A percentile compares a stretch with the other conserved stretches of the same genome.
phyloP scores from a whole-genome alignment of 30 jellyfish, hydroid and myxozoan species.

The Turritopsis dohrnii region DNA sequence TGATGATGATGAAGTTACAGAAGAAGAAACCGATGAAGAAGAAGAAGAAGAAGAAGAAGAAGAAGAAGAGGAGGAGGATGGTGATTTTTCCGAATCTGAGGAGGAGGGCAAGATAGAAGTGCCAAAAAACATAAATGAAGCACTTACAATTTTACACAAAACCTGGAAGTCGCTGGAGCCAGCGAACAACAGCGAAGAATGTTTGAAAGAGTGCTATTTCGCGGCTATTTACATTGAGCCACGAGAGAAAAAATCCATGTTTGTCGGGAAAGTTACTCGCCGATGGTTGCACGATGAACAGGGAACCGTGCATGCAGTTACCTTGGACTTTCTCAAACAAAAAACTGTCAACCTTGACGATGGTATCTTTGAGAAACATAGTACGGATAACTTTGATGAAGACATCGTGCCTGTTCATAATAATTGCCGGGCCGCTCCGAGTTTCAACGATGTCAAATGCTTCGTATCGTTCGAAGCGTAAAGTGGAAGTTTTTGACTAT shows the following conservation, averaged over 20 bases:
- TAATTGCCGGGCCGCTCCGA: background rate
- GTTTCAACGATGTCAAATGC: background rate
- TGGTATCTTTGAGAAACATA: background rate
- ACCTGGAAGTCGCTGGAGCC: background rate
- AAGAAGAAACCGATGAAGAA: background rate
- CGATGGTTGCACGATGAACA: constrained; percentile 7
- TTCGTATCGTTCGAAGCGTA: background rate
- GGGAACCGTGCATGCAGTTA: background rate
- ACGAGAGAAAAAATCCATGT: background rate
- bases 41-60: background rate
- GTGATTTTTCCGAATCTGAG: background rate
- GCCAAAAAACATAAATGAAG: background rate
- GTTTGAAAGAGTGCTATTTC: background rate
- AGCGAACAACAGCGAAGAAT: background rate
- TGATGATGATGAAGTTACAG: too few species aligned
- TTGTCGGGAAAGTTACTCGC: background rate
- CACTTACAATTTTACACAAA: background rate
- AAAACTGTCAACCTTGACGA: constrained; percentile 1
- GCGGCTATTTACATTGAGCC: background rate
- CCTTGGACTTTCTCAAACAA: background rate
- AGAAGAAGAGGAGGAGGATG: background rate
- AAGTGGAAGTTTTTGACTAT: too few species aligned
- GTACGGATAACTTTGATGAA: background rate
- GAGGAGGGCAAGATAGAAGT: background rate
- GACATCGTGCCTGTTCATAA: background rate